phyloP scores from a whole-genome alignment of 2,113 vertebrate genomes.

The Malurus cyaneus region DNA sequence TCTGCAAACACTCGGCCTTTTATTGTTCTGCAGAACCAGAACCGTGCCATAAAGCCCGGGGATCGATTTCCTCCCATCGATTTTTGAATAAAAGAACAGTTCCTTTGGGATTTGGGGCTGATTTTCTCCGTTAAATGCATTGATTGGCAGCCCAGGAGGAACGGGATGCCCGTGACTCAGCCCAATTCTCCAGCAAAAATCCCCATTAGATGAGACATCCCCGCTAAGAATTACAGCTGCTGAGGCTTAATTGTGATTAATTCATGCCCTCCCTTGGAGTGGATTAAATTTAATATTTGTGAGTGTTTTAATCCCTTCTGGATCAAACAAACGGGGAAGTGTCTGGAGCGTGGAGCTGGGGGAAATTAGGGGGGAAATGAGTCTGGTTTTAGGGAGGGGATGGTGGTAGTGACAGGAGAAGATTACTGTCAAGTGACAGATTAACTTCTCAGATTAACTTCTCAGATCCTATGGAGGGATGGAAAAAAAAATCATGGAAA shows the following conservation, averaged over 20 bases:
- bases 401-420: not conserved
- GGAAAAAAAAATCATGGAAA: not conserved
- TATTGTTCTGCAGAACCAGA: not conserved
- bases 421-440: not conserved
- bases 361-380: not conserved
- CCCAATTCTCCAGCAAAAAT: not conserved
- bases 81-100: constrained; percentile 24
- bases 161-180: constrained; percentile 25
- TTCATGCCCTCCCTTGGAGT: constrained; percentile 4
- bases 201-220: not conserved
- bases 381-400: not conserved
- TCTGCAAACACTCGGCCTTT: not conserved
- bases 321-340: constrained; percentile 12
- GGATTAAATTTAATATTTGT: constrained; percentile 33
- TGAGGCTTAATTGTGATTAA: constrained; percentile 36
- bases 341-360: not conserved
- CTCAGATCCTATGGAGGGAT: not conserved
- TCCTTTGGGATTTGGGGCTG: not conserved
- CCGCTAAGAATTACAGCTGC: constrained; percentile 27
- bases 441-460: not conserved
- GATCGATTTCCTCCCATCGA: constrained; percentile 45
- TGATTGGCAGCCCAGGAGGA: constrained; percentile 14
- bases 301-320: constrained; percentile 39
- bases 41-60: not conserved
- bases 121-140: not conserved